A percentile compares a stretch with the other conserved stretches of the same genome.
Conservation (phyloP, 2,113 vertebrate genomes). For the Salvelinus namaycush region DNA sequence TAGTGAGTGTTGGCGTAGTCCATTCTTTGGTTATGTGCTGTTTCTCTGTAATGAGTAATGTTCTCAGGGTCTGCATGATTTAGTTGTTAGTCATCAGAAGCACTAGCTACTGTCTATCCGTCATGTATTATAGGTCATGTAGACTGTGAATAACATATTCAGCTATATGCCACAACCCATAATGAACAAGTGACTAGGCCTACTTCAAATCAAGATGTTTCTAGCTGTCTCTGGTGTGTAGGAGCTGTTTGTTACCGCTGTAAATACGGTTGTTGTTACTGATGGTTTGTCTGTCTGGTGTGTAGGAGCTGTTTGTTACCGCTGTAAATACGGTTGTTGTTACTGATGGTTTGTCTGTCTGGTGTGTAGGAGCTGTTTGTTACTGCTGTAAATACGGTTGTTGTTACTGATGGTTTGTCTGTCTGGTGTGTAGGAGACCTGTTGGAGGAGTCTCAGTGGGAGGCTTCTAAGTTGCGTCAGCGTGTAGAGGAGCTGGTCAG, state of each 20-base stretch:
- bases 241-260: too few relatives aligned
- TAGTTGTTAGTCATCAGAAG: not conserved
- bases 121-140: too few relatives aligned
- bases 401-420: not conserved
- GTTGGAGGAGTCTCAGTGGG: constrained; percentile 91
- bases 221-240: constrained; percentile 46
- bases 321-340: too few relatives aligned
- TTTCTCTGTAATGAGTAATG: not conserved
- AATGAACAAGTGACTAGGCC: not conserved
- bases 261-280: too few relatives aligned
- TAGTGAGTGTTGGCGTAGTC: not conserved
- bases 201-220: not conserved
- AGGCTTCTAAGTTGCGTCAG: constrained; percentile 87
- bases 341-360: too few relatives aligned
- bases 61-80: constrained; percentile 31
- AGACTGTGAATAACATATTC: not conserved
- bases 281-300: constrained; percentile 2
- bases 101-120: not conserved
- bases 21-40: not conserved
- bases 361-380: too few relatives aligned
- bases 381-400: too few relatives aligned
- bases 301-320: constrained; percentile 80
- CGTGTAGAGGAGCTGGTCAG: constrained; percentile 91
- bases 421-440: constrained; percentile 80
- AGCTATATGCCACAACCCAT: not conserved